These are phyloP conservation scores for Drosophila guanche DNA, from an alignment of 1,140 invertebrate genomes.

Conservation along the genomic window DNA sequence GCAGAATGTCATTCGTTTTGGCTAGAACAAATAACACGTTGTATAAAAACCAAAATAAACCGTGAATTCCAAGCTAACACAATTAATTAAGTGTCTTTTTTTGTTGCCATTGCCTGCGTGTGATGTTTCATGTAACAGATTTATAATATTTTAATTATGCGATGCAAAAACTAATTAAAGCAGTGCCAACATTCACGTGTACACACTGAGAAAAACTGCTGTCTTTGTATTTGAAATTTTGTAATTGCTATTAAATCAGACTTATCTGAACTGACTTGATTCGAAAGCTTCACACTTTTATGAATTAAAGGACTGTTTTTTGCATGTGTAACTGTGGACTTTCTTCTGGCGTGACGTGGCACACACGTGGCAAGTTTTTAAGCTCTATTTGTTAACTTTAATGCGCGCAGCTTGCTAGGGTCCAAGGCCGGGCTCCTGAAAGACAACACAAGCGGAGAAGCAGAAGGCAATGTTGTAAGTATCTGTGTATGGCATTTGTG, in stretches of 20 bases:
- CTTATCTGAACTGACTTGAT: too few relatives aligned
- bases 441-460: conserved; percentile 4
- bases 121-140: conserved; percentile 40
- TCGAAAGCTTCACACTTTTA: too few relatives aligned
- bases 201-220: too few relatives aligned
- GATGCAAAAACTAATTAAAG: conserved; percentile 69
- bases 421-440: conserved; percentile 14
- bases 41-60: conserved; percentile 11
- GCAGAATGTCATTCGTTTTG: conserved; percentile 56
- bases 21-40: conserved; percentile 27
- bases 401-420: conserved; percentile 26
- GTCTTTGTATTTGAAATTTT: too few relatives aligned
- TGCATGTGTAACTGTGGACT: too few relatives aligned
- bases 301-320: too few relatives aligned
- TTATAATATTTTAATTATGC: conserved; percentile 70
- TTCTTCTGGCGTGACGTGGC: too few relatives aligned
- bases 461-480: too few relatives aligned
- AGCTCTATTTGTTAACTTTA: conserved; percentile 77
- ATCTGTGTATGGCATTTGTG: neutral
- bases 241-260: too few relatives aligned
- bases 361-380: conserved; percentile 79
- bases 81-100: conserved; percentile 60
- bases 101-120: neutral
- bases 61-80: conserved; percentile 36
- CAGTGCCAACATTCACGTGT: conserved; percentile 11